Evolutionary conservation across 2,797 vertebrate genomes (phyloP).

Genomic region (Rachycentron canadum): DNA sequence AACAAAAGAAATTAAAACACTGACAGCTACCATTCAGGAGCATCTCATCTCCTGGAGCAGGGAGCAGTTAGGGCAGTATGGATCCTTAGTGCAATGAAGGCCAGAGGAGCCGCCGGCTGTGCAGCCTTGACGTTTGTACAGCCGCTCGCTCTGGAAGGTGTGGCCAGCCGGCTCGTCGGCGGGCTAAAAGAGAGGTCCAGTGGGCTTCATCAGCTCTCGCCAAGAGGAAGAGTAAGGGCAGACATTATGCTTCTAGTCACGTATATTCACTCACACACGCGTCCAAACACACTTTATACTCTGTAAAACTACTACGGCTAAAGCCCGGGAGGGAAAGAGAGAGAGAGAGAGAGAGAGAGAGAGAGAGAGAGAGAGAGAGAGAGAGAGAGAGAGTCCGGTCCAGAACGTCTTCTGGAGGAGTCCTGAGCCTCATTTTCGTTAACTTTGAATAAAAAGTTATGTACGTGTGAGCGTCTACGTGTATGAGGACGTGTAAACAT

Average conservation of each 20-base stretch:
- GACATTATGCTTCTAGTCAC: constrained; percentile 66
- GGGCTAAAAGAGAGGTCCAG: constrained; percentile 63
- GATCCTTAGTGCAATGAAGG: constrained; percentile 87
- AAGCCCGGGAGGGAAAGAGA: constrained; percentile 54
- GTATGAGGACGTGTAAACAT: constrained; percentile 84
- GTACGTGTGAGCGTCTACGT: constrained; percentile 66
- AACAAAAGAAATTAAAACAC: constrained; percentile 47
- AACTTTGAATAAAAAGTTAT: constrained; percentile 63
- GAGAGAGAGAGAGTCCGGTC: constrained; percentile 62
- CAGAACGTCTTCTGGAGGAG: constrained; percentile 75
- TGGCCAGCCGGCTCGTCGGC: constrained; percentile 49
- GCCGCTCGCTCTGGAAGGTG: constrained; percentile 68
- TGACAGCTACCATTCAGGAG: constrained; percentile 67
- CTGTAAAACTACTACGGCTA: constrained; percentile 74
- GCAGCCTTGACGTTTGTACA: constrained; percentile 42
- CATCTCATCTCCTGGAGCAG: constrained; percentile 67
- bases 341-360: constrained; percentile 40
- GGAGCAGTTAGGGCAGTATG: constrained; percentile 77
- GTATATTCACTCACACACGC: constrained; percentile 39
- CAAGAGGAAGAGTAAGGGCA: constrained; percentile 67
- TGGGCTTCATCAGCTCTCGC: constrained; percentile 63
- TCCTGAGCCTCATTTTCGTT: constrained; percentile 84
- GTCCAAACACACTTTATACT: constrained; percentile 59
- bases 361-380: constrained; percentile 8
- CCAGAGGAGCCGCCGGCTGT: constrained; percentile 64